Conservation (phyloP, 2,888 invertebrate species). For the Lasioglossum pauxillum region DNA sequence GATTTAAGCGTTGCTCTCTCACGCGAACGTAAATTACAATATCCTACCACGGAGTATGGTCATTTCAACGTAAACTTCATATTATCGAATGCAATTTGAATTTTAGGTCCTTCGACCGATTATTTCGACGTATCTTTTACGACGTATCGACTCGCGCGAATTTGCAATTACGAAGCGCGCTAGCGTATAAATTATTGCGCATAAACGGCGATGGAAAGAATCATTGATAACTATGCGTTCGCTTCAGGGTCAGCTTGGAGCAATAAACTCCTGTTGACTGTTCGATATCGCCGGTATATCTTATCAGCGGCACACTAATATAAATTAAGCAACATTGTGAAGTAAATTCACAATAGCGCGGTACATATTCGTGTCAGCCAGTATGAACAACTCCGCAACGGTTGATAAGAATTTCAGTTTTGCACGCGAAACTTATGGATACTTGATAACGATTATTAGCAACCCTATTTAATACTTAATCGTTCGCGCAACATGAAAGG, state of each 20-base stretch:
- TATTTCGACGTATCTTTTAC: background rate
- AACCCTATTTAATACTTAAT: background rate
- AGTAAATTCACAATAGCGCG: background rate
- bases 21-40: background rate
- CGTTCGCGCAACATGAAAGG: background rate
- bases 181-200: slow-evolving; percentile 1
- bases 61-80: background rate
- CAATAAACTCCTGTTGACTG: background rate
- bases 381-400: background rate
- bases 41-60: background rate
- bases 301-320: slow-evolving; percentile 3
- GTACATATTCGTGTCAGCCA: background rate
- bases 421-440: background rate
- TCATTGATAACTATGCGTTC: slow-evolving; percentile 1
- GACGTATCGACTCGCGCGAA: background rate
- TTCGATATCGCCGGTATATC: slow-evolving; percentile 23
- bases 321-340: slow-evolving; percentile 8
- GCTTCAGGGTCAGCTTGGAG: slow-evolving; percentile 13
- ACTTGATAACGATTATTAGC: background rate
- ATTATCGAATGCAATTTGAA: background rate
- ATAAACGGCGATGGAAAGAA: background rate
- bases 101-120: background rate
- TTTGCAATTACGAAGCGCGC: background rate
- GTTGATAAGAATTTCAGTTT: background rate
- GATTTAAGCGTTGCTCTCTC: background rate